Evolutionary conservation across 2,797 vertebrate species (phyloP).

Genomic region (Lycodopsis pacificus): DNA sequence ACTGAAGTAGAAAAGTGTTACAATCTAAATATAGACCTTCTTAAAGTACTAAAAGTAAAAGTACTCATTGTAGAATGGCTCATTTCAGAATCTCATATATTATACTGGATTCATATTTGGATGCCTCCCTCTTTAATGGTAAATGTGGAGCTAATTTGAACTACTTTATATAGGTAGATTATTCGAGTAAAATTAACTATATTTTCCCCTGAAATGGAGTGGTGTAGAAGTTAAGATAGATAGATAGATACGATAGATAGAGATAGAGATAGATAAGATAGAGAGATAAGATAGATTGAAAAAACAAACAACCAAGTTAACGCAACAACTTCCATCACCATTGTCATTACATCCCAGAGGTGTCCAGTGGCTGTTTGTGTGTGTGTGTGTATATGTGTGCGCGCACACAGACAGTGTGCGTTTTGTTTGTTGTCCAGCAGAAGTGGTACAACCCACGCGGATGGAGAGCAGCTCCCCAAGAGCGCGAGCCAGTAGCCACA

Average conservation of each 20-base stretch:
- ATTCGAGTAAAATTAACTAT: not conserved
- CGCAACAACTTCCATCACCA: not conserved
- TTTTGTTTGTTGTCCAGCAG: slow-evolving; percentile 46
- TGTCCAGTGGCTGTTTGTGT: not conserved
- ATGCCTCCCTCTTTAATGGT: not conserved
- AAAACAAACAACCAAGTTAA: not conserved
- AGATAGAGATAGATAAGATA: not conserved
- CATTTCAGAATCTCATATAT: not conserved
- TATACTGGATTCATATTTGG: not conserved
- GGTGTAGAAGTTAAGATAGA: not conserved
- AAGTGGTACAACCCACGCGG: slow-evolving; percentile 79
- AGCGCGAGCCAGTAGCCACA: slow-evolving; percentile 47
- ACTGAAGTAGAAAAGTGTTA: not conserved
- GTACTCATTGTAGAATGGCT: not conserved
- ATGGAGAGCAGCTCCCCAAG: slow-evolving; percentile 66
- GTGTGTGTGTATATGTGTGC: slow-evolving; percentile 20
- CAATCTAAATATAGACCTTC: not conserved
- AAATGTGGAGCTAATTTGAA: no score
- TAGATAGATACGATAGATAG: no score
- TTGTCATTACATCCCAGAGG: not conserved
- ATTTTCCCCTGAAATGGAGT: no score
- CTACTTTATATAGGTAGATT: not conserved
- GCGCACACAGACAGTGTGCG: not conserved
- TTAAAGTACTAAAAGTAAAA: not conserved
- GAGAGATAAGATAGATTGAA: not conserved